Conservation (phyloP, 2,888 invertebrate species). For the Pachymerium ferrugineum region DNA sequence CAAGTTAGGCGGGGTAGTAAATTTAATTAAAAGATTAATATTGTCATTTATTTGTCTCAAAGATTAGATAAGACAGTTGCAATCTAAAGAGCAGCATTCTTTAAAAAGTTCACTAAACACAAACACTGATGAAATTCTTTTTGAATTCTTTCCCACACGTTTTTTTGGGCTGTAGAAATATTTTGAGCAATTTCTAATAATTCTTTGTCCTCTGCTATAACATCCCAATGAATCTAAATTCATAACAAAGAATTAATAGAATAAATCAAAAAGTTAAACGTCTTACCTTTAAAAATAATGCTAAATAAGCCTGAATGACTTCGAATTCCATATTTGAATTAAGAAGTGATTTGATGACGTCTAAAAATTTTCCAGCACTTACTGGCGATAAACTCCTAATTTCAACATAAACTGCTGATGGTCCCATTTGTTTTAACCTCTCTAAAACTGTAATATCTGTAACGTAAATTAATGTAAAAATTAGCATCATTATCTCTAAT, state of each 20-base stretch:
- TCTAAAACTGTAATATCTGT: conserved; percentile 56
- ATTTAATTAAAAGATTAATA: background rate
- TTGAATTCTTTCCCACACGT: conserved; percentile 32
- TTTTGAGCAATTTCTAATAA: background rate
- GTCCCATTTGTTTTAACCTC: conserved; percentile 64
- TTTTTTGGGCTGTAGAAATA: background rate
- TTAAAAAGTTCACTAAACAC: conserved; percentile 33
- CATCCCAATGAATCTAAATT: conserved; percentile 30
- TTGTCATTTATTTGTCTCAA: background rate
- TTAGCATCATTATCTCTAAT: too few relatives aligned
- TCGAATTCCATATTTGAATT: conserved; percentile 77
- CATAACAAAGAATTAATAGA: conserved; percentile 20
- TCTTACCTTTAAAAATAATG: conserved; percentile 70
- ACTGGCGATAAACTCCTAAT: conserved; percentile 71
- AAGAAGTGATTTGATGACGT: conserved; percentile 65
- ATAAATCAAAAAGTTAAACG: background rate
- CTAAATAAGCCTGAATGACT: conserved; percentile 80
- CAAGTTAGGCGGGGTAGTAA: too few relatives aligned
- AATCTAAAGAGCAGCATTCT: conserved; percentile 31
- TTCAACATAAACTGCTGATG: conserved; percentile 81
- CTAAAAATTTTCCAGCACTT: conserved; percentile 71
- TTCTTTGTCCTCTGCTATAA: conserved; percentile 6
- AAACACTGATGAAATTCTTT: conserved; percentile 4
- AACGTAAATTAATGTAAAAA: too few relatives aligned
- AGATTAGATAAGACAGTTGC: too few relatives aligned